Conservation (phyloP, 1,140 invertebrate species). For the Cecropterus lyciades region DNA sequence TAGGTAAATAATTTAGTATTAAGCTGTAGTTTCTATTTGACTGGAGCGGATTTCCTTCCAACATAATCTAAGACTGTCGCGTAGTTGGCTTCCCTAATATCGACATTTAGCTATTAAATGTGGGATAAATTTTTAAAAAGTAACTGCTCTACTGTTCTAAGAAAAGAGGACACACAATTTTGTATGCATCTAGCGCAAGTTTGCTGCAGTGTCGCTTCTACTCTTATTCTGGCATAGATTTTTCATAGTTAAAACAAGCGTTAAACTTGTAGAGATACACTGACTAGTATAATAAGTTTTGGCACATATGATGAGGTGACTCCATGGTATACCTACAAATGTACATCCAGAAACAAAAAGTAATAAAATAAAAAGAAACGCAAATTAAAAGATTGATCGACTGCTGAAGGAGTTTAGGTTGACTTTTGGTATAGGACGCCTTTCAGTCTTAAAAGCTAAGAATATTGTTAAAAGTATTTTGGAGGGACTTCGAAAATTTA, state of each 20-base stretch:
- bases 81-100: not conserved
- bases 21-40: conserved; percentile 1
- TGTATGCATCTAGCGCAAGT: too few relatives aligned
- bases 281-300: conserved; percentile 63
- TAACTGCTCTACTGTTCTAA: too few relatives aligned
- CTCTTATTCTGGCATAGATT: not conserved
- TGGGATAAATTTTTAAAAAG: too few relatives aligned
- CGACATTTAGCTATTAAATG: not conserved
- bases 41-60: not conserved
- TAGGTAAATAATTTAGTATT: not conserved
- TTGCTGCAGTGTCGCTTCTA: too few relatives aligned
- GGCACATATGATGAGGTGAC: conserved; percentile 67
- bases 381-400: not conserved
- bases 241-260: conserved; percentile 40
- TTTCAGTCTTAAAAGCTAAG: conserved; percentile 79
- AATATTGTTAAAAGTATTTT: conserved; percentile 76
- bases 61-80: not conserved
- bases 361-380: conserved; percentile 45
- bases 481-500: conserved; percentile 74
- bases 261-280: too few relatives aligned
- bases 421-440: conserved; percentile 54
- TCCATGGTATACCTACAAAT: not conserved
- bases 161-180: too few relatives aligned
- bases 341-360: not conserved
- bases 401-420: not conserved